These are phyloP conservation scores for Aphaenogaster ashmeadi DNA, from an alignment of 1,140 invertebrate genomes.

Conservation along the genomic window DNA sequence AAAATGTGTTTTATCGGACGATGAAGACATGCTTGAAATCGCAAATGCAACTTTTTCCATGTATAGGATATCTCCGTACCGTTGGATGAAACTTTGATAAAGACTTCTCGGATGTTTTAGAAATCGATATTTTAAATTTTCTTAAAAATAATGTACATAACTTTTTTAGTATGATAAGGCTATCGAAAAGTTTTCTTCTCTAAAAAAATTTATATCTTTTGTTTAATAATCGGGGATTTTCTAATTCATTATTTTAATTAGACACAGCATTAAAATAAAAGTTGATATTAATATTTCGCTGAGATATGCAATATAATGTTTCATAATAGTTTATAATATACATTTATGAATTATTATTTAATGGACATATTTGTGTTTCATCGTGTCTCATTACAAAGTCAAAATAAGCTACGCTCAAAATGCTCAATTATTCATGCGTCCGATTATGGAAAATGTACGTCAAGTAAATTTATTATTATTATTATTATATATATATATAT, in stretches of 20 bases:
- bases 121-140: background rate
- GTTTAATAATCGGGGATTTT: background rate
- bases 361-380: slow-evolving; percentile 16
- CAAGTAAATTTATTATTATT: slow-evolving; percentile 27
- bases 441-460: slow-evolving; percentile 41
- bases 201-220: background rate
- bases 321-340: slow-evolving; percentile 43
- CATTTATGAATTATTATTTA: slow-evolving; percentile 41
- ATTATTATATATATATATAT: background rate
- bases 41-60: slow-evolving; percentile 13
- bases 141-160: background rate
- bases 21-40: slow-evolving; percentile 22
- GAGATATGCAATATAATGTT: slow-evolving; percentile 29
- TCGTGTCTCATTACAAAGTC: slow-evolving; percentile 51
- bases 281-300: background rate
- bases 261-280: background rate
- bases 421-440: slow-evolving; percentile 51
- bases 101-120: background rate
- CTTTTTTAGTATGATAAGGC: background rate
- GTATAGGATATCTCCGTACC: background rate
- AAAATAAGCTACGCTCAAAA: slow-evolving; percentile 54
- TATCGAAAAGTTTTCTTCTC: background rate
- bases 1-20: slow-evolving; percentile 23
- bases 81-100: slow-evolving; percentile 7
- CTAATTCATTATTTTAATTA: background rate